These are phyloP conservation scores for Andrena bicolor DNA, from an alignment of 2,888 invertebrate genomes.

Conservation along the genomic window DNA sequence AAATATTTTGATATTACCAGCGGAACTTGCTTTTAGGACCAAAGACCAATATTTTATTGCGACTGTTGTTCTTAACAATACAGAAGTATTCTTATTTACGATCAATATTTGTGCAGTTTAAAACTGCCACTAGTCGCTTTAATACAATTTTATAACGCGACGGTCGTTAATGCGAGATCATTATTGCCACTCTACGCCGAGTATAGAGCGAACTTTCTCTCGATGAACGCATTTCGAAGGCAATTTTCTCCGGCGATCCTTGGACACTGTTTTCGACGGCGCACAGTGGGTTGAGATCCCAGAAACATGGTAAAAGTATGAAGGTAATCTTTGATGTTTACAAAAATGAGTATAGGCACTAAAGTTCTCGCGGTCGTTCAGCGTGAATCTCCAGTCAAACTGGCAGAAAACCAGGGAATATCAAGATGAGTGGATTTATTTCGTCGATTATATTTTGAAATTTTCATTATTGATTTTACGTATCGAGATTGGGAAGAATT, in stretches of 20 bases:
- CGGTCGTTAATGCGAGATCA: slow-evolving; percentile 15
- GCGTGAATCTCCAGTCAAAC: no score
- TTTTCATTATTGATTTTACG: slow-evolving; percentile 3
- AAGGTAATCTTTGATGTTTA: no score
- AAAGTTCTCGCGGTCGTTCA: no score
- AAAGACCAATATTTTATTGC: slow-evolving; percentile 19
- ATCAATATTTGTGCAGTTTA: slow-evolving; percentile 28
- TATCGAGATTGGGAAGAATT: not conserved
- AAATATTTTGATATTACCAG: no score
- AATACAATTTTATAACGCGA: slow-evolving; percentile 17
- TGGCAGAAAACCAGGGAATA: no score
- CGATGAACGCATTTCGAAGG: not conserved
- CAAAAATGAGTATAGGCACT: no score
- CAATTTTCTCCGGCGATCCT: not conserved
- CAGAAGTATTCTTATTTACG: slow-evolving; percentile 41
- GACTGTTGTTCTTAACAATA: slow-evolving; percentile 17
- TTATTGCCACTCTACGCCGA: not conserved
- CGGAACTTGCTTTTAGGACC: not conserved
- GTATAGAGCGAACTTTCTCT: not conserved
- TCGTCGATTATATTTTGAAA: no score
- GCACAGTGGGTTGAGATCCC: no score
- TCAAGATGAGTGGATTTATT: no score
- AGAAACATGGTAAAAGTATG: no score
- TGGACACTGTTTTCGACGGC: not conserved
- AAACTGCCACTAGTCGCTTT: slow-evolving; percentile 2